phyloP scores from a whole-genome alignment of 2,113 vertebrate species.

The Maccullochella peelii region DNA sequence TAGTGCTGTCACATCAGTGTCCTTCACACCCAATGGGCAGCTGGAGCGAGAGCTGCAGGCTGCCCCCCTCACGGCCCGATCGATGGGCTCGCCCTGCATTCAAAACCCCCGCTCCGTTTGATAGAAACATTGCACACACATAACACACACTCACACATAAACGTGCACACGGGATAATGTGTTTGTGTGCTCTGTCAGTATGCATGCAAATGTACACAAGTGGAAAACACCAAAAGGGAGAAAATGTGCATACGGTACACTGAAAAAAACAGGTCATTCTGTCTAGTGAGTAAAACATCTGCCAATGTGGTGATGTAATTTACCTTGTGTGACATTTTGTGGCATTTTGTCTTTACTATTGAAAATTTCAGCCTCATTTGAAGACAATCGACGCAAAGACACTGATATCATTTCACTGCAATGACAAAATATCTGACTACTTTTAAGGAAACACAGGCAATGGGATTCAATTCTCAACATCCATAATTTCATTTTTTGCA shows the following conservation, averaged over 20 bases:
- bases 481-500: background rate
- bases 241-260: background rate
- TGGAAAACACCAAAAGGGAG: background rate
- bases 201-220: background rate
- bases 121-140: slow-evolving; percentile 30
- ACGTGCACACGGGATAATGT: slow-evolving; percentile 15
- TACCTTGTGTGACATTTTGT: background rate
- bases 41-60: slow-evolving; percentile 62
- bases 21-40: slow-evolving; percentile 83
- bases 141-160: background rate
- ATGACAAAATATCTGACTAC: background rate
- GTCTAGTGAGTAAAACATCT: background rate
- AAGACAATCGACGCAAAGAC: background rate
- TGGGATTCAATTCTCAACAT: background rate
- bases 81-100: slow-evolving; percentile 66
- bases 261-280: background rate
- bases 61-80: slow-evolving; percentile 47
- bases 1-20: slow-evolving; percentile 83
- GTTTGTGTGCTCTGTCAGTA: slow-evolving; percentile 15
- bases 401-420: background rate
- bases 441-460: background rate
- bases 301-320: background rate
- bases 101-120: slow-evolving; percentile 26
- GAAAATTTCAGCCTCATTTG: background rate
- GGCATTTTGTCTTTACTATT: background rate